phyloP scores from a whole-genome alignment of 92 coral and sea anemone species.

The Palythoa caribaeorum region DNA sequence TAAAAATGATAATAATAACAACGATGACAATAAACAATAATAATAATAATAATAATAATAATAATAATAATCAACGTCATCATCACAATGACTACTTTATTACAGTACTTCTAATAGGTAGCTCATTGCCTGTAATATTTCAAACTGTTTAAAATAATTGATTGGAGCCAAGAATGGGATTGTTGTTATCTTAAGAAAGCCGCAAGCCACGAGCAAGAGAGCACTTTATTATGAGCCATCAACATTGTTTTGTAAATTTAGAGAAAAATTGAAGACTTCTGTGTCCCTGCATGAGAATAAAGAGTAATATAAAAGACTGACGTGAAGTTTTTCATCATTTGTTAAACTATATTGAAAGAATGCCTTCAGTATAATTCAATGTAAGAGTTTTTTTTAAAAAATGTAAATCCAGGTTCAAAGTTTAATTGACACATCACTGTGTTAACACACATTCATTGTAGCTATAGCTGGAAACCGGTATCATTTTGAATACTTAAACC shows the following conservation, averaged over 20 bases:
- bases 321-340: neutral
- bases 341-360: neutral
- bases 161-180: neutral
- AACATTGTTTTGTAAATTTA: constrained; percentile 37
- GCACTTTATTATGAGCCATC: constrained; percentile 2
- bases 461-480: too few relatives aligned
- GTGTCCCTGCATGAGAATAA: neutral
- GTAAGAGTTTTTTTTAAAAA: neutral
- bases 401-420: too few relatives aligned
- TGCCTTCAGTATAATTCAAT: neutral
- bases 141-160: neutral
- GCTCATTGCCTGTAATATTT: too few relatives aligned
- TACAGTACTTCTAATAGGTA: too few relatives aligned
- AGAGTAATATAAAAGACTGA: neutral
- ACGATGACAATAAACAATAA: too few relatives aligned
- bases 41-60: too few relatives aligned
- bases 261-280: constrained; percentile 12
- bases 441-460: too few relatives aligned
- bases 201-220: neutral
- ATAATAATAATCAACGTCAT: too few relatives aligned
- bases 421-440: too few relatives aligned
- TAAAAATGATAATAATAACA: neutral
- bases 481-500: too few relatives aligned
- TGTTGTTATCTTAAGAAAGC: neutral
- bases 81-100: too few relatives aligned